Evolutionary conservation across 2,888 invertebrate genomes (phyloP).

Genomic region (Onthophagus sagittarius): DNA sequence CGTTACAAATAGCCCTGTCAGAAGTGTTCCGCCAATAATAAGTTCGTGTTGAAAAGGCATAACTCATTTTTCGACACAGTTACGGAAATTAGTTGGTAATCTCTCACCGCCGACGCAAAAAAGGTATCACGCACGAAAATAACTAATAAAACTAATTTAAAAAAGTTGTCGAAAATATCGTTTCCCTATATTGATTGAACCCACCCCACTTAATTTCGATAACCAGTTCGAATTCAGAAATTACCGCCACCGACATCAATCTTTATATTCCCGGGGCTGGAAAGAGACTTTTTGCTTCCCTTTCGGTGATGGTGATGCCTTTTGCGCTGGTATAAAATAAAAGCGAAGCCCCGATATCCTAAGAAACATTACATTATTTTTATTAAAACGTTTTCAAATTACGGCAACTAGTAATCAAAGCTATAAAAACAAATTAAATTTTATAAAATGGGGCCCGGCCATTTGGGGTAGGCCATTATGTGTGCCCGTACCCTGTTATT

Average conservation of each 20-base stretch:
- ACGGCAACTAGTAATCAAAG: constrained; percentile 50
- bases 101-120: constrained; percentile 23
- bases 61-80: constrained; percentile 47
- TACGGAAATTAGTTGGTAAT: constrained; percentile 46
- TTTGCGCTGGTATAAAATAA: background rate
- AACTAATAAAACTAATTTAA: background rate
- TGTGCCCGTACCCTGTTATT: constrained; percentile 49
- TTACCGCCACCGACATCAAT: constrained; percentile 24
- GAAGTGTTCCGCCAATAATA: constrained; percentile 48
- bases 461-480: constrained; percentile 50
- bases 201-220: background rate
- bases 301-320: background rate
- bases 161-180: background rate
- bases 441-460: constrained; percentile 48
- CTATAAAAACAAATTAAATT: constrained; percentile 53
- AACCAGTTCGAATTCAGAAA: constrained; percentile 24
- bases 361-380: constrained; percentile 28
- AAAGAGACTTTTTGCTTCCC: background rate
- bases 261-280: constrained; percentile 20
- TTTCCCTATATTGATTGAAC: background rate
- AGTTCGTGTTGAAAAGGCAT: constrained; percentile 48
- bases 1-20: constrained; percentile 47
- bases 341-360: constrained; percentile 6
- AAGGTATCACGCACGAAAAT: background rate
- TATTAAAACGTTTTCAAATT: constrained; percentile 47